Conservation (phyloP, 2,113 vertebrate species). For the Phaethon lepturus region DNA sequence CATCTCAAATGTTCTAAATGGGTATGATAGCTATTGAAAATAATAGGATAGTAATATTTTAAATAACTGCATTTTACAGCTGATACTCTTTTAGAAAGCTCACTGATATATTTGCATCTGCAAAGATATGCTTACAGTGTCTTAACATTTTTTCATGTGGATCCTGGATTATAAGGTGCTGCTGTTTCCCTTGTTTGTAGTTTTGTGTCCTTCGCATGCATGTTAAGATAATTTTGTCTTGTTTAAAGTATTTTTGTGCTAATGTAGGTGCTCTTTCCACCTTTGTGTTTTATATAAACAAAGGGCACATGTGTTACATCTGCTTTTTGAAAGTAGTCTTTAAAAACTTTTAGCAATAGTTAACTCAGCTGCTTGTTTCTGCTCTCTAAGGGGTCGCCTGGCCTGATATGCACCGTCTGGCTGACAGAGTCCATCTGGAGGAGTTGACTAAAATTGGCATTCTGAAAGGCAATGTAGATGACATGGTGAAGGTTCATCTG, state of each 20-base stretch:
- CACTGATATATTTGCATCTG: not conserved
- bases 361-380: slow-evolving; percentile 33
- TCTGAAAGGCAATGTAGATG: slow-evolving; percentile 85
- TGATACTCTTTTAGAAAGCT: not conserved
- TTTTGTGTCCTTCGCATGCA: not conserved
- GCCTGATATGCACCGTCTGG: slow-evolving; percentile 94
- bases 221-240: not conserved
- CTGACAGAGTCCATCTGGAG: slow-evolving; percentile 91
- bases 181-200: not conserved
- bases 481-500: slow-evolving; percentile 92
- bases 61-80: not conserved
- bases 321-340: not conserved
- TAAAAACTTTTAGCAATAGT: not conserved
- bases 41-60: not conserved
- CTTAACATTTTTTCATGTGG: not conserved
- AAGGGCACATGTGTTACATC: not conserved
- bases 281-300: not conserved
- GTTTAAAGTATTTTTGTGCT: not conserved
- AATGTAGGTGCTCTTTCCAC: not conserved
- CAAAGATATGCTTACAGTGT: not conserved
- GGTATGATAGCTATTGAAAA: not conserved
- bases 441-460: slow-evolving; percentile 88
- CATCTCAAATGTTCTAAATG: not conserved
- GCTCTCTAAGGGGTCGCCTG: slow-evolving; percentile 86
- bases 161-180: not conserved